A percentile compares a stretch with the other conserved stretches of the same genome.
Conservation (phyloP, 2,888 invertebrate species). For the Cantharis flavilabris region DNA sequence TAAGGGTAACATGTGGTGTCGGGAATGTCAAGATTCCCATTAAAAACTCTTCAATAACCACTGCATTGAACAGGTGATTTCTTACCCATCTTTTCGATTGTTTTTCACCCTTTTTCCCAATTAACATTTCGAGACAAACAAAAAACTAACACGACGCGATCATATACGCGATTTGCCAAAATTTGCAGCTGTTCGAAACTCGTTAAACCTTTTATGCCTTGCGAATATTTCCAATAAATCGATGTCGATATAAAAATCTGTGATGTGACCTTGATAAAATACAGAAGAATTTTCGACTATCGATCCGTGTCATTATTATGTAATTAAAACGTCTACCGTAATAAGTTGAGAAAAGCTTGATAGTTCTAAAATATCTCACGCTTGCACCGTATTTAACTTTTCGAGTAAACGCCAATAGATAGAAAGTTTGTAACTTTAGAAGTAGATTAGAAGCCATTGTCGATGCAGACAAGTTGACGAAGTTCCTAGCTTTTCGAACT, state of each 20-base stretch:
- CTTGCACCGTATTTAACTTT: slow-evolving; percentile 25
- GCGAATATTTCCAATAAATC: too few species aligned
- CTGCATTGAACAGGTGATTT: slow-evolving; percentile 35
- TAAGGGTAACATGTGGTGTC: slow-evolving; percentile 43
- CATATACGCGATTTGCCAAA: slow-evolving; percentile 8
- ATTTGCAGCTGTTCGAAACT: slow-evolving; percentile 9
- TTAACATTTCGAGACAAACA: neutral
- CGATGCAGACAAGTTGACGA: slow-evolving; percentile 22
- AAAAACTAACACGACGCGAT: slow-evolving; percentile 6
- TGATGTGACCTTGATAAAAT: neutral
- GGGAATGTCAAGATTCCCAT: slow-evolving; percentile 26
- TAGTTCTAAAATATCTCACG: neutral
- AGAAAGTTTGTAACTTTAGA: slow-evolving; percentile 28
- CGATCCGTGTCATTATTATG: neutral
- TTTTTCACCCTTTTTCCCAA: neutral
- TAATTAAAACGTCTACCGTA: neutral
- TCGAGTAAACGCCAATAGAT: slow-evolving; percentile 30
- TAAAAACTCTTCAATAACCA: slow-evolving; percentile 24
- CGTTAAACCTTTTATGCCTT: neutral
- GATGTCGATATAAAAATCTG: neutral
- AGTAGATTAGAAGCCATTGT: slow-evolving; percentile 32
- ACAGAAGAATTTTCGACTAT: neutral
- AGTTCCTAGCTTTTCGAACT: slow-evolving; percentile 11
- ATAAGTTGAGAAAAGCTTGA: neutral
- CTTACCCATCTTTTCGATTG: slow-evolving; percentile 5